A percentile compares a stretch with the other conserved stretches of the same genome.
phyloP scores from a whole-genome alignment of 2,888 invertebrate species.

The Nephrocerus scutellatus region DNA sequence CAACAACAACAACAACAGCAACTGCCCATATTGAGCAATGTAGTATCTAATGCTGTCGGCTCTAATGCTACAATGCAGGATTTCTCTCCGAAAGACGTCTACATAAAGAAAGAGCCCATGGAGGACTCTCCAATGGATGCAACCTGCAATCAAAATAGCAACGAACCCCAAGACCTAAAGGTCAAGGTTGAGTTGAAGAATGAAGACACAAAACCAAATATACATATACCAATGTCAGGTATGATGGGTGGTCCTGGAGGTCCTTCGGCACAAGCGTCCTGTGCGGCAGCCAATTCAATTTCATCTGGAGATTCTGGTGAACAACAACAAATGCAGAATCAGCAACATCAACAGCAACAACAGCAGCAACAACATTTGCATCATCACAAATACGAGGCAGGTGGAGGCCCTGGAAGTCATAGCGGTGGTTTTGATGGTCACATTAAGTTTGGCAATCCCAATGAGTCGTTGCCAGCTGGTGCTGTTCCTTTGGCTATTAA shows the following conservation, averaged over 20 bases:
- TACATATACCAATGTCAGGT: constrained; percentile 22
- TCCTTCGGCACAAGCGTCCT: not conserved
- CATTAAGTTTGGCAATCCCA: constrained; percentile 23
- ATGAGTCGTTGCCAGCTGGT: constrained; percentile 20
- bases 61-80: constrained; percentile 30
- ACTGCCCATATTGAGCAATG: constrained; percentile 40
- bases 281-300: constrained; percentile 40
- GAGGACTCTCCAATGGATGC: constrained; percentile 47
- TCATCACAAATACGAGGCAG: constrained; percentile 14
- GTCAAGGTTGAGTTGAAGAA: constrained; percentile 61
- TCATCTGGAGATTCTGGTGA: constrained; percentile 40
- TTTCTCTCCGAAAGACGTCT: constrained; percentile 58
- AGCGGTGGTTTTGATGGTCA: constrained; percentile 27
- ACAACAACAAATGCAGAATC: constrained; percentile 47
- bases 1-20: constrained; percentile 21
- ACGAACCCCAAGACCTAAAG: constrained; percentile 65
- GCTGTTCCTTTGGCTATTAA: constrained; percentile 26
- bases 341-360: constrained; percentile 31
- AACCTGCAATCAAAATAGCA: constrained; percentile 47
- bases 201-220: constrained; percentile 37
- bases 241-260: constrained; percentile 23
- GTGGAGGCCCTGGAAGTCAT: constrained; percentile 24
- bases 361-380: constrained; percentile 15
- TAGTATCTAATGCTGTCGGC: constrained; percentile 41
- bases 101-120: constrained; percentile 50